Conservation (phyloP, 2,888 invertebrate species). For the Callyntrura sp. region DNA sequence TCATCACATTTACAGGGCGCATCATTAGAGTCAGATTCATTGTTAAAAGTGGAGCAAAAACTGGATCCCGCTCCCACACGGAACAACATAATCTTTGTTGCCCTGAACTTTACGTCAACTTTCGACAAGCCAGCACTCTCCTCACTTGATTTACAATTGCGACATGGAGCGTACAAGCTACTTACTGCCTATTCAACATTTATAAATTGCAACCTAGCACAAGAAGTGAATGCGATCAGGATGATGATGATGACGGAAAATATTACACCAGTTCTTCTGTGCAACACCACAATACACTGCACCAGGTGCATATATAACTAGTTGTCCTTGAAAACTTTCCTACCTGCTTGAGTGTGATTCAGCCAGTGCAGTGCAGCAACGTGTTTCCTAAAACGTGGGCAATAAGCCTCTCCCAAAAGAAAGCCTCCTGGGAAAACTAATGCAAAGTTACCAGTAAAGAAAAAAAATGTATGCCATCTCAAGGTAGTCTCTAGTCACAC, state of each 20-base stretch:
- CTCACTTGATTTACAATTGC: constrained; percentile 18
- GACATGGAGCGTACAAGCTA: not conserved
- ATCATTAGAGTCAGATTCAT: not conserved
- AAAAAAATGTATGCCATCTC: too few species aligned
- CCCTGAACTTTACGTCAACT: constrained; percentile 1
- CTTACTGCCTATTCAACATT: too few species aligned
- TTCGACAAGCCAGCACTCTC: constrained; percentile 8
- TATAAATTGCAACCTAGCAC: not conserved
- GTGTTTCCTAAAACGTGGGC: not conserved
- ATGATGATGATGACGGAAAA: too few species aligned
- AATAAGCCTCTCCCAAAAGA: not conserved
- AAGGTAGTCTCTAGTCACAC: too few species aligned
- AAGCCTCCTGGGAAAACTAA: constrained; percentile 4
- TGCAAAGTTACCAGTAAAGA: not conserved
- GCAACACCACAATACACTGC: not conserved
- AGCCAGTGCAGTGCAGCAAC: not conserved
- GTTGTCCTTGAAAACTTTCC: constrained; percentile 65
- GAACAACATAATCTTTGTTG: constrained; percentile 60
- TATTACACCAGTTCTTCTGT: too few species aligned
- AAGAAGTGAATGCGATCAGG: not conserved
- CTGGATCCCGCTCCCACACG: constrained; percentile 61
- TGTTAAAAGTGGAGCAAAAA: constrained; percentile 46
- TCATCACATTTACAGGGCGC: constrained; percentile 3
- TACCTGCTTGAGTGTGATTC: not conserved
- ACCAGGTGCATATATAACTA: not conserved